These are phyloP conservation scores for Palythoa caribaeorum DNA, from an alignment of 92 coral and sea anemone species.

Conservation along the genomic window DNA sequence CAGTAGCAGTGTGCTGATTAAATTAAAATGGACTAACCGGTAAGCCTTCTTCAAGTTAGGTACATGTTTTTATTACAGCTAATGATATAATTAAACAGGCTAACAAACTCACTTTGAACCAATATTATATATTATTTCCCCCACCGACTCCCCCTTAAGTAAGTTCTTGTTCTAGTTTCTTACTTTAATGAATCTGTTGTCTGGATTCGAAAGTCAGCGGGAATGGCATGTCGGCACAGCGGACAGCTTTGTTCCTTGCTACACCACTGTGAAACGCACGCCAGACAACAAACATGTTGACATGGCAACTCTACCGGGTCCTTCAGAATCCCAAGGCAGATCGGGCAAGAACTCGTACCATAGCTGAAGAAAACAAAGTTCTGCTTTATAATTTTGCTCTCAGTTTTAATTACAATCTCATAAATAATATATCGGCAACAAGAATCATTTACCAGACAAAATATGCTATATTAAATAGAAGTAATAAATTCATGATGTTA, in stretches of 20 bases:
- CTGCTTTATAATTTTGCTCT: background rate
- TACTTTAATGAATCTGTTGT: constrained; percentile 47
- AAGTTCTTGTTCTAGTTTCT: background rate
- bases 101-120: no score
- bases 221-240: constrained; percentile 46
- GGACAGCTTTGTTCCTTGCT: constrained; percentile 56
- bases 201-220: constrained; percentile 48
- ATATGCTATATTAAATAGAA: no score
- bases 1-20: no score
- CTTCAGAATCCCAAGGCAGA: constrained; percentile 57
- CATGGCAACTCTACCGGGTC: constrained; percentile 73
- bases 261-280: constrained; percentile 59
- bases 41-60: no score
- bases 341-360: constrained; percentile 57
- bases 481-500: no score
- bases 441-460: no score
- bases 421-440: background rate
- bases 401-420: no score
- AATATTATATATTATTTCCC: no score
- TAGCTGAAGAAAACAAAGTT: constrained; percentile 21
- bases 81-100: no score
- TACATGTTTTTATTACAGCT: no score
- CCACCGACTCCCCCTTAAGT: no score
- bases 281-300: constrained; percentile 59
- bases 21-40: no score